Base-by-base conservation (phyloP, 2,888 invertebrate species). In the Elmis aenea region DNA sequence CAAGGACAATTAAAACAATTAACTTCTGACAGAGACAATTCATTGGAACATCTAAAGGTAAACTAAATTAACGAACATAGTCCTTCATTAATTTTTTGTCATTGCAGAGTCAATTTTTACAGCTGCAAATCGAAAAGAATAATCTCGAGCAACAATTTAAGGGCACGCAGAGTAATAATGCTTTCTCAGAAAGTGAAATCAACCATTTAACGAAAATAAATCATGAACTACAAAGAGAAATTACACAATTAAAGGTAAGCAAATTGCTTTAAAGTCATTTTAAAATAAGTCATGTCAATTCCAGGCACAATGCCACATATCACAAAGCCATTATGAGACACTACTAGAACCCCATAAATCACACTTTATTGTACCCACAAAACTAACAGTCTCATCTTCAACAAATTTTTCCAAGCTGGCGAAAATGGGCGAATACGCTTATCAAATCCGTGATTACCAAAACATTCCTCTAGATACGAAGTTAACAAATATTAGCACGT, bases 1-100 rank as follows among this genome's bases (percentile, higher is more conserved):
- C 62, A 70, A 45, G 68, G 69, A 13, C 71, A 75, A 43, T 38
- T 71, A n/a, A 69, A 71, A 32, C 69, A 70, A 48, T 59, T 58
- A 3, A 48, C 55, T 26, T 51, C 44, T 13, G 57, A 60, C 10
- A 65, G 59, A 26, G 67, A 69, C 13, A 61, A 48, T 38, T 18
- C 41, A n/a, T 34, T 51, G 23, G 46, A 47, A 21, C 44, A 49
- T 36, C 38, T 56, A 16, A 47, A 46, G 39, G 52, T 55, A 30
- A 25, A 12, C 28, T 24, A 33, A 25, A 15, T 34, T 12, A 31
- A 33, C 10, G 30, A 24, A 34, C 10, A 18, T 27, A 11, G n/a
- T n/a, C n/a, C n/a, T n/a, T n/a, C n/a, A n/a, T n/a, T n/a, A 6
- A 18, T 18, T 18, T 22, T 8, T 25, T 30, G 24, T 33, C 43